These are phyloP conservation scores for Pontoporia blainvillei DNA, from an alignment of 2,113 vertebrate species.

Conservation along the genomic window DNA sequence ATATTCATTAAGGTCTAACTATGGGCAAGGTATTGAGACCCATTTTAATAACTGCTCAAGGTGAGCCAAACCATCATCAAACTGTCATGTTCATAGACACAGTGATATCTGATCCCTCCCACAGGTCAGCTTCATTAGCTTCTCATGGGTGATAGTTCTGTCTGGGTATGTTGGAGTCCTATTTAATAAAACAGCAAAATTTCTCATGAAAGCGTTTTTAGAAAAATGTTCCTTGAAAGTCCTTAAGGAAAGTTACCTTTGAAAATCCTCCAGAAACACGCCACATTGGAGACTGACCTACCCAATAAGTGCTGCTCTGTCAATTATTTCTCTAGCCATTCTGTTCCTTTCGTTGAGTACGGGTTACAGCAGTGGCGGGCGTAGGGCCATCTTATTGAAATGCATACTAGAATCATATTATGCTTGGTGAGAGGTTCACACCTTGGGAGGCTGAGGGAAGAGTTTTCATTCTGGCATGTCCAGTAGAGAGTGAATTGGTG, in stretches of 20 bases:
- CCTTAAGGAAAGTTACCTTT: not conserved
- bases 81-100: not conserved
- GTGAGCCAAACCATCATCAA: not conserved
- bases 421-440: not conserved
- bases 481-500: not conserved
- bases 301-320: not conserved
- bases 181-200: not conserved
- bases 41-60: not conserved
- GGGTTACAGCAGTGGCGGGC: not conserved
- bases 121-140: not conserved
- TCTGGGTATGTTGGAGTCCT: not conserved
- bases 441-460: not conserved
- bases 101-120: not conserved
- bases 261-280: not conserved
- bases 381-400: not conserved
- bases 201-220: not conserved
- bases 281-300: not conserved
- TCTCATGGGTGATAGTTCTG: not conserved
- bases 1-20: not conserved
- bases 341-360: not conserved
- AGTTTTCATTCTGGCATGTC: not conserved
- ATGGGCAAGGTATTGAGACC: not conserved
- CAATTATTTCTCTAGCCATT: not conserved
- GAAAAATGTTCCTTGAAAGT: not conserved
- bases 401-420: not conserved